Evolutionary conservation across 1,140 invertebrate species (phyloP).

Genomic region (Harpegnathos saltator): DNA sequence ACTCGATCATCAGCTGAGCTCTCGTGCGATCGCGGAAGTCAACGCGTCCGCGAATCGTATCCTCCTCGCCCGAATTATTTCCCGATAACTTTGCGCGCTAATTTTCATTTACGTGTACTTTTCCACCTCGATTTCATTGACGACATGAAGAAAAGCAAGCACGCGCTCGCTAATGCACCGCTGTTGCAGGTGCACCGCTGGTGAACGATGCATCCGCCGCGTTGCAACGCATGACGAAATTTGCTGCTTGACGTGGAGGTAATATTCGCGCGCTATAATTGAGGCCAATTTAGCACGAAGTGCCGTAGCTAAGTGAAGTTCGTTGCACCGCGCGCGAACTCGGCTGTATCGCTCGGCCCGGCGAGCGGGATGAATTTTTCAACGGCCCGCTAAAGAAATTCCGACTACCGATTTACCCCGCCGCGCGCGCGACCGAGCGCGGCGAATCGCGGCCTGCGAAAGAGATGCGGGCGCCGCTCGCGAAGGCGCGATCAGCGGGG

Average conservation of each 20-base stretch:
- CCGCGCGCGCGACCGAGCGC: not conserved
- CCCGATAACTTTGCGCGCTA: too few species aligned
- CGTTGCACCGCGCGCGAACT: not conserved
- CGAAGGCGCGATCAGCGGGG: not conserved
- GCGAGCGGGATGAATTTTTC: not conserved
- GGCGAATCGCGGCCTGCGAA: not conserved
- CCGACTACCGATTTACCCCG: too few species aligned
- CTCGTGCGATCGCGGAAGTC: too few species aligned
- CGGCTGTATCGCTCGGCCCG: not conserved
- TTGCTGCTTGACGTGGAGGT: not conserved
- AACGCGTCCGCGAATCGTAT: not conserved
- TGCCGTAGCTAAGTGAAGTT: not conserved
- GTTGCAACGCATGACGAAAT: not conserved
- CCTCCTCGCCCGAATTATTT: conserved; percentile 19
- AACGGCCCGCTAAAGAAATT: too few species aligned
- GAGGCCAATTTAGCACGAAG: not conserved
- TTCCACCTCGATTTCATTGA: not conserved
- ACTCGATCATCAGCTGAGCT: too few species aligned
- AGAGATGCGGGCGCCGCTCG: not conserved
- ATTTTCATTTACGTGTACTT: conserved; percentile 18
- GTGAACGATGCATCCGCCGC: not conserved
- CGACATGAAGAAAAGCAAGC: not conserved
- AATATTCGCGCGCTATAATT: conserved; percentile 6
- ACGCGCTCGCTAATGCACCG: not conserved
- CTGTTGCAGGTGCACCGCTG: not conserved